Conservation (phyloP, 2,113 vertebrate genomes). For the Carlito syrichta region DNA sequence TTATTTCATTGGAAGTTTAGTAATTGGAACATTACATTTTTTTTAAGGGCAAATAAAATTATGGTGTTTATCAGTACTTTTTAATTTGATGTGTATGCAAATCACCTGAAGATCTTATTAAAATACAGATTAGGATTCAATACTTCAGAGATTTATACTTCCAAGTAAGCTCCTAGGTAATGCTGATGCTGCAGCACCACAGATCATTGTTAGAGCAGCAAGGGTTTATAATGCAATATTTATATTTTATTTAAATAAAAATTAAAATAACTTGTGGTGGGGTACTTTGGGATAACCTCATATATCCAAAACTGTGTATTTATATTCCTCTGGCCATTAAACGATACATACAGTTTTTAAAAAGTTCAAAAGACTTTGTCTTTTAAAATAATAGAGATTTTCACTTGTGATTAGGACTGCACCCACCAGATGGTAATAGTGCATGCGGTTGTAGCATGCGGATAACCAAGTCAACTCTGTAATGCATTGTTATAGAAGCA, state of each 20-base stretch:
- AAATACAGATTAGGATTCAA: conserved; percentile 1
- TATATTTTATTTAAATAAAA: not conserved
- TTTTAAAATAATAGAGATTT: not conserved
- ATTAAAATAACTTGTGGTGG: not conserved
- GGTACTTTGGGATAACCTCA: not conserved
- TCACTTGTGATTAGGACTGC: not conserved
- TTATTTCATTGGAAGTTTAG: not conserved
- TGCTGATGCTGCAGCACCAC: not conserved
- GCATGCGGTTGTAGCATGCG: not conserved
- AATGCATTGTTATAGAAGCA: not conserved
- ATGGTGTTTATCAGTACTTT: not conserved
- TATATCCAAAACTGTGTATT: not conserved
- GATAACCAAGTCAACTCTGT: not conserved
- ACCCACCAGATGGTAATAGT: not conserved
- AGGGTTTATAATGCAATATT: not conserved
- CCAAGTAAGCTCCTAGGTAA: not conserved
- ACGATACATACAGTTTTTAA: not conserved
- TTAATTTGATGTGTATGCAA: not conserved
- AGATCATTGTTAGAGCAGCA: not conserved
- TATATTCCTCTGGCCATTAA: not conserved
- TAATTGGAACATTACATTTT: not conserved
- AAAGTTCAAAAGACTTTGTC: not conserved
- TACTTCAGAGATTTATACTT: not conserved
- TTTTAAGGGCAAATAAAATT: conserved; percentile 29
- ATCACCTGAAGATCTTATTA: conserved; percentile 3